A percentile compares a stretch with the other conserved stretches of the same genome.
Conservation (phyloP, 2,113 vertebrate species). For the Anas platyrhynchos region DNA sequence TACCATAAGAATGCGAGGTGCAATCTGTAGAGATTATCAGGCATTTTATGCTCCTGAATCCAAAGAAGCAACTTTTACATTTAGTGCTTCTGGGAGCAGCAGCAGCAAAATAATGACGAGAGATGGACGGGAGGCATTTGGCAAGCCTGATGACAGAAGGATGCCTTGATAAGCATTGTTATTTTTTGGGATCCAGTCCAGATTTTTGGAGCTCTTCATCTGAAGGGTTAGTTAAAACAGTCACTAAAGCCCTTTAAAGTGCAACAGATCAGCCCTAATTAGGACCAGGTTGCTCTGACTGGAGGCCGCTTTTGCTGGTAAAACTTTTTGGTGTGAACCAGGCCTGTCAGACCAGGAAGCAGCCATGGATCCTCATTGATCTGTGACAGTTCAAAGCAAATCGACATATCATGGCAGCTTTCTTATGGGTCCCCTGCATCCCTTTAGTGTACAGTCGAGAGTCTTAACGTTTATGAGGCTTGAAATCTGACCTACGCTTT, state of each 20-base stretch:
- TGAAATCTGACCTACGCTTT: not conserved
- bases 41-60: not conserved
- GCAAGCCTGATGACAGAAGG: not conserved
- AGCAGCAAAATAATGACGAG: not conserved
- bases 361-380: not conserved
- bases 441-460: not conserved
- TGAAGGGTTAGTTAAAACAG: slow-evolving; percentile 5
- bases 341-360: not conserved
- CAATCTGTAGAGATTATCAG: not conserved
- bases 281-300: slow-evolving; percentile 33
- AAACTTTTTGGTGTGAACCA: not conserved
- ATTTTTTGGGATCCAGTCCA: slow-evolving; percentile 3
- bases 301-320: not conserved
- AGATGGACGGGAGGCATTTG: not conserved
- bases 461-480: not conserved
- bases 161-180: not conserved
- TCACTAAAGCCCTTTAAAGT: slow-evolving; percentile 13
- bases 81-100: not conserved
- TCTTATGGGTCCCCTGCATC: not conserved
- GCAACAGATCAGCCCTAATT: slow-evolving; percentile 8
- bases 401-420: not conserved
- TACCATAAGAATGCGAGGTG: not conserved
- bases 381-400: slow-evolving; percentile 18
- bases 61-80: not conserved
- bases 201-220: slow-evolving; percentile 18